A percentile compares a stretch with the other conserved stretches of the same genome.
These are phyloP conservation scores for Ethmia dodecea DNA, from an alignment of 2,888 invertebrate genomes.

Conservation along the genomic window DNA sequence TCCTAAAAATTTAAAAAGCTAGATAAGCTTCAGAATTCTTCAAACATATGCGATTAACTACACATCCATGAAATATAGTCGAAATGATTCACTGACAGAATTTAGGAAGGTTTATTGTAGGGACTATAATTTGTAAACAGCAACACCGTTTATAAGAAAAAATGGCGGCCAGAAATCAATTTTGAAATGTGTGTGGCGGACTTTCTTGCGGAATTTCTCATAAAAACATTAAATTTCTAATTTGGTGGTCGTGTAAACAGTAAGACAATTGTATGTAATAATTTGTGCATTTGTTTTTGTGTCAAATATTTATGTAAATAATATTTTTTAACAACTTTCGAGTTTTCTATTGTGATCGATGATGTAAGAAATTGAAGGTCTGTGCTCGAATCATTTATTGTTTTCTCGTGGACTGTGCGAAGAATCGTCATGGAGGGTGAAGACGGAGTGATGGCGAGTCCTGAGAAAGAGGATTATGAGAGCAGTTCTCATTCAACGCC, in stretches of 20 bases:
- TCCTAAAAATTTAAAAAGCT: no score
- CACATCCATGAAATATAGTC: no score
- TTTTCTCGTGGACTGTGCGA: slow-evolving; percentile 19
- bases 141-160: no score
- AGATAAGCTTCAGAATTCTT: no score
- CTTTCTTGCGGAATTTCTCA: slow-evolving; percentile 10
- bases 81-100: no score
- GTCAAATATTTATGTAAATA: not conserved
- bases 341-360: slow-evolving; percentile 51
- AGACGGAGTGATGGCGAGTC: slow-evolving; percentile 42
- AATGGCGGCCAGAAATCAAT: slow-evolving; percentile 75
- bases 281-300: not conserved
- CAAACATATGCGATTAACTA: no score
- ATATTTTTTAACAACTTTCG: not conserved
- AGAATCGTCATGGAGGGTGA: slow-evolving; percentile 53
- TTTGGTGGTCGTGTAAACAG: no score
- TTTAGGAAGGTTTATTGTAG: no score
- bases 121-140: no score
- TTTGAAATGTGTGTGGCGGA: slow-evolving; percentile 47
- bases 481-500: slow-evolving; percentile 67
- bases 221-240: no score
- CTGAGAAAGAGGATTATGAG: slow-evolving; percentile 59
- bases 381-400: slow-evolving; percentile 41
- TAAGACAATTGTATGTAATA: no score
- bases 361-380: slow-evolving; percentile 71